Evolutionary conservation across 2,888 invertebrate species (phyloP).

Genomic region (Limnephilus auricula): DNA sequence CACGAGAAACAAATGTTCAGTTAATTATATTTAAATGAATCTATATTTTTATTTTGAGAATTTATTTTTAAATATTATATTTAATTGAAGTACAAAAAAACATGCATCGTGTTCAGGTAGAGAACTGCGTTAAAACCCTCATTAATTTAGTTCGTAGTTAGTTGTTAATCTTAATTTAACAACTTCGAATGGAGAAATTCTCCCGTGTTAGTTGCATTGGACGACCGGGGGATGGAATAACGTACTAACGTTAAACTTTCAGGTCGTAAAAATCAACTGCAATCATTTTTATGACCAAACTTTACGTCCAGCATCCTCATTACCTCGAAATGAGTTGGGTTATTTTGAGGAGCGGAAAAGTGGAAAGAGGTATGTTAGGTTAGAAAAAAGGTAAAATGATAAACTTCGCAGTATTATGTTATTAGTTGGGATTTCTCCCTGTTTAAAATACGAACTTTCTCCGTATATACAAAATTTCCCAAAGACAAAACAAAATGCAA

Average conservation of each 20-base stretch:
- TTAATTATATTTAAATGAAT: too few species aligned
- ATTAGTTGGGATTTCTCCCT: not conserved
- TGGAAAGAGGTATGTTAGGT: not conserved
- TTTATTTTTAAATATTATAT: too few species aligned
- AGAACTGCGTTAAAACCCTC: not conserved
- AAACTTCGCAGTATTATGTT: not conserved
- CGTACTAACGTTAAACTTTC: conserved; percentile 18
- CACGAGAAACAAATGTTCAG: not conserved
- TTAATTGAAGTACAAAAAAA: not conserved
- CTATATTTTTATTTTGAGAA: not conserved
- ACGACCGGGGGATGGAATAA: not conserved
- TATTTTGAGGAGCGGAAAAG: not conserved
- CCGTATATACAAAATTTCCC: too few species aligned
- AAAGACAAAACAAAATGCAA: too few species aligned
- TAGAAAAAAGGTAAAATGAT: not conserved
- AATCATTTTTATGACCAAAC: conserved; percentile 6
- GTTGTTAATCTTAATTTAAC: not conserved
- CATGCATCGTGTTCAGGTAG: not conserved
- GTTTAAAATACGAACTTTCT: too few species aligned
- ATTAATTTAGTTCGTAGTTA: not conserved
- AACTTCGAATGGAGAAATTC: not conserved
- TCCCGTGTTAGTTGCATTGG: not conserved
- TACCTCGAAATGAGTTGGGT: not conserved
- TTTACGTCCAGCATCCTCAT: conserved; percentile 25
- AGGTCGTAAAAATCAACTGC: conserved; percentile 32